These are phyloP conservation scores for Quadriops clusia DNA, from an alignment of 2,888 invertebrate species.

Conservation along the genomic window DNA sequence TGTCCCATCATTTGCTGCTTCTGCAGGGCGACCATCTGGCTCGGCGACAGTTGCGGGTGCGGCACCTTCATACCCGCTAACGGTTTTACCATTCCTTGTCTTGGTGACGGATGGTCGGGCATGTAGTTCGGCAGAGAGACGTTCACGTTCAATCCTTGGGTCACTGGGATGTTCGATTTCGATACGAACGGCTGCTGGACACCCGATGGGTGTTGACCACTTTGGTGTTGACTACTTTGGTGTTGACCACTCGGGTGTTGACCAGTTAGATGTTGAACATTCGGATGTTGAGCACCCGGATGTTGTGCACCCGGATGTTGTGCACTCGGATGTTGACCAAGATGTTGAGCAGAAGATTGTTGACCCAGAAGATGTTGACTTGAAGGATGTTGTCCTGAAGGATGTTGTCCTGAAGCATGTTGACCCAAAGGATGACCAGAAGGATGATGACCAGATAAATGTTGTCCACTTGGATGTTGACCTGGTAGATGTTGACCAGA, in stretches of 20 bases:
- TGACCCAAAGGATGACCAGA: too few relatives aligned
- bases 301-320: conserved; percentile 16
- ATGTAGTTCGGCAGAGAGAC: conserved; percentile 26
- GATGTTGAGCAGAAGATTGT: too few relatives aligned
- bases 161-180: conserved; percentile 17
- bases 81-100: conserved; percentile 17
- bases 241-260: too few relatives aligned
- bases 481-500: too few relatives aligned
- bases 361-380: too few relatives aligned
- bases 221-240: too few relatives aligned
- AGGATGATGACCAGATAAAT: too few relatives aligned
- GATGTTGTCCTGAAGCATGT: too few relatives aligned
- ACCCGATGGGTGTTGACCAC: too few relatives aligned
- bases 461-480: too few relatives aligned
- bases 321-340: conserved; percentile 13
- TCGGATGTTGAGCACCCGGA: conserved; percentile 18
- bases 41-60: conserved; percentile 20
- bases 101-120: conserved; percentile 28
- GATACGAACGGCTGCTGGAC: conserved; percentile 11
- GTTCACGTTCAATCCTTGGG: conserved; percentile 29
- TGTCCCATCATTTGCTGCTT: conserved; percentile 22
- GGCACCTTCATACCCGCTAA: conserved; percentile 16
- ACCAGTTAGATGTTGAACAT: conserved; percentile 11
- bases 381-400: too few relatives aligned
- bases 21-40: conserved; percentile 9